phyloP scores from a whole-genome alignment of 1,140 invertebrate species.

The Lepidurus packardi region DNA sequence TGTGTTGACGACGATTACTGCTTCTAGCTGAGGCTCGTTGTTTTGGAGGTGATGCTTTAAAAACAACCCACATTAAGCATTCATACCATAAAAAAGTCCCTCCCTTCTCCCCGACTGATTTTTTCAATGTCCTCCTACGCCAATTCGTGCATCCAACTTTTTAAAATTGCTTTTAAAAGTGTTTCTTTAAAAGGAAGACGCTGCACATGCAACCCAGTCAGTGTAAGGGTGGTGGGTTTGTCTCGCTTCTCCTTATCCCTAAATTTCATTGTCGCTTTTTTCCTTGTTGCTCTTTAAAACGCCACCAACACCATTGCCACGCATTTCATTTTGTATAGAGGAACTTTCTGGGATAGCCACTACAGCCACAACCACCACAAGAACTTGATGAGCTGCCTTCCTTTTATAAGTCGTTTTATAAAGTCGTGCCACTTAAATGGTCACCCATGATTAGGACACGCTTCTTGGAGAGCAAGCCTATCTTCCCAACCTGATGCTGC shows the following conservation, averaged over 20 bases:
- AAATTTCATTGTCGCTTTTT: neutral
- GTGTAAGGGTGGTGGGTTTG: neutral
- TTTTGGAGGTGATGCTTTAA: neutral
- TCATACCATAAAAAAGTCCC: neutral
- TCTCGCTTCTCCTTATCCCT: neutral
- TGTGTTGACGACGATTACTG: neutral
- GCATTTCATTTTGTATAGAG: neutral
- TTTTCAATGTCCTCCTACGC: slow-evolving; percentile 16
- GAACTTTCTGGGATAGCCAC: too few species aligned
- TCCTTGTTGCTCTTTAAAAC: too few species aligned
- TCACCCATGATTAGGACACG: neutral
- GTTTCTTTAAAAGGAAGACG: neutral
- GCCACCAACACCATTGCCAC: neutral
- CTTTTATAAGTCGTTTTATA: neutral
- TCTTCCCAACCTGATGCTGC: neutral
- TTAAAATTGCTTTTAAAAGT: neutral
- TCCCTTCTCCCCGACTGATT: neutral
- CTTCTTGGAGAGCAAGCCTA: neutral
- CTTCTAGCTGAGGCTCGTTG: neutral
- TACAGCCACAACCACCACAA: too few species aligned
- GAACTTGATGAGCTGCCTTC: too few species aligned
- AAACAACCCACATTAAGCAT: neutral
- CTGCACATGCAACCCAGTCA: neutral
- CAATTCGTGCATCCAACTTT: neutral
- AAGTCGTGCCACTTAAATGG: slow-evolving; percentile 11